Conservation (phyloP, 2,113 vertebrate genomes). For the Mirounga angustirostris region DNA sequence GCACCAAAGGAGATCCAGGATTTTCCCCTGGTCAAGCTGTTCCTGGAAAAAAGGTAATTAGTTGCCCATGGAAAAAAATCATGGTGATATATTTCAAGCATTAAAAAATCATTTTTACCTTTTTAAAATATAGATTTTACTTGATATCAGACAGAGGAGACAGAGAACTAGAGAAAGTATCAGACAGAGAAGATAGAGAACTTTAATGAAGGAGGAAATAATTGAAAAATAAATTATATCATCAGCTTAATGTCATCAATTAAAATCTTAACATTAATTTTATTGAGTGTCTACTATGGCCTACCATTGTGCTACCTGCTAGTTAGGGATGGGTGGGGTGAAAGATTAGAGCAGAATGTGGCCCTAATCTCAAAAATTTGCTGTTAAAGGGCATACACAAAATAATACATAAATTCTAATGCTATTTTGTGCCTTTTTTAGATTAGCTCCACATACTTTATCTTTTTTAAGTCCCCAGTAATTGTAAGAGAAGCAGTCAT, state of each 20-base stretch:
- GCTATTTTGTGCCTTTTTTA: not conserved
- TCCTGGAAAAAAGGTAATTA: slow-evolving; percentile 93
- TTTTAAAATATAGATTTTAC: slow-evolving; percentile 12
- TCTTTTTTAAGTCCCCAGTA: not conserved
- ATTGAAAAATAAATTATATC: slow-evolving; percentile 11
- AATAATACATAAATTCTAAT: not conserved
- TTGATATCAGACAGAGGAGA: not conserved
- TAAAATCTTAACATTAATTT: not conserved
- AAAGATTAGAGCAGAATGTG: not conserved
- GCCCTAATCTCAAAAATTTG: not conserved
- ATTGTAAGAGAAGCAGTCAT: not conserved
- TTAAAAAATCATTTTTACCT: slow-evolving; percentile 30
- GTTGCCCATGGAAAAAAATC: slow-evolving; percentile 29
- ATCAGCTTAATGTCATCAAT: not conserved
- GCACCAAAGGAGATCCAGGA: slow-evolving; percentile 96
- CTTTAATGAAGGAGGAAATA: slow-evolving; percentile 44
- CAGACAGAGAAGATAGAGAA: not conserved
- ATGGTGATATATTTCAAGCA: not conserved
- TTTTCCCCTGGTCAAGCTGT: slow-evolving; percentile 93
- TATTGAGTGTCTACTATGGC: not conserved
- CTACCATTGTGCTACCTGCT: not conserved
- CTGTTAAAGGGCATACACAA: not conserved
- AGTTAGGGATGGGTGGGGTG: not conserved
- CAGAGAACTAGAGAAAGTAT: not conserved
- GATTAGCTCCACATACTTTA: not conserved